These are phyloP conservation scores for Gadus chalcogrammus DNA, from an alignment of 2,113 vertebrate species.

Conservation along the genomic window DNA sequence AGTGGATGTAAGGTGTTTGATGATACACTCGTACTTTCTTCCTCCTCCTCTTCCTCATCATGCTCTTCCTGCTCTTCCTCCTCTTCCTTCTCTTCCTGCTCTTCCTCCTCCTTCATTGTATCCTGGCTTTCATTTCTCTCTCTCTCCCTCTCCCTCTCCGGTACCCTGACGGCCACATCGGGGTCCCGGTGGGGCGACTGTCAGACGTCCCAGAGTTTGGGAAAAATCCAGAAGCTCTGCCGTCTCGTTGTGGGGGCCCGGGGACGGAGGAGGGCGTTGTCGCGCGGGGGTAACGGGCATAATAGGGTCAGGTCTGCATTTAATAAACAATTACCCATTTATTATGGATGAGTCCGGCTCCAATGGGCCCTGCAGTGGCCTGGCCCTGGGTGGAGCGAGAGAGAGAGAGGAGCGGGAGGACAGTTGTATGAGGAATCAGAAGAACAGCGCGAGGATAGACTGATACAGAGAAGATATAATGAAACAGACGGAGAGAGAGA, in stretches of 20 bases:
- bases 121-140: neutral
- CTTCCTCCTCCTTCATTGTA: neutral
- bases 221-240: constrained; percentile 39
- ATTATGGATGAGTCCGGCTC: constrained; percentile 77
- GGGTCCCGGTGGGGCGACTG: constrained; percentile 4
- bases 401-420: constrained; percentile 9
- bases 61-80: neutral
- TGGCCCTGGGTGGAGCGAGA: constrained; percentile 53
- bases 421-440: too few species aligned
- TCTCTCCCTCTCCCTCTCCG: constrained; percentile 23
- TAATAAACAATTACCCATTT: constrained; percentile 83
- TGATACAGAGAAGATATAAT: too few species aligned
- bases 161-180: constrained; percentile 15
- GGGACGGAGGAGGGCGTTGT: too few species aligned
- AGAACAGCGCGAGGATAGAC: too few species aligned
- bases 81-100: too few species aligned
- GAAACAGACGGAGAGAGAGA: too few species aligned
- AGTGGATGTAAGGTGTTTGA: constrained; percentile 8
- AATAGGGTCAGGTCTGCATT: constrained; percentile 80
- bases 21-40: constrained; percentile 49
- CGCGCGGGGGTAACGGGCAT: constrained; percentile 72
- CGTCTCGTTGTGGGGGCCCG: constrained; percentile 37
- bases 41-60: constrained; percentile 44
- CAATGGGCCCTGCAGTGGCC: constrained; percentile 55
- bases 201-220: constrained; percentile 67